Evolutionary conservation across 1,140 invertebrate species (phyloP).

Genomic region (Magallana ariakensis): DNA sequence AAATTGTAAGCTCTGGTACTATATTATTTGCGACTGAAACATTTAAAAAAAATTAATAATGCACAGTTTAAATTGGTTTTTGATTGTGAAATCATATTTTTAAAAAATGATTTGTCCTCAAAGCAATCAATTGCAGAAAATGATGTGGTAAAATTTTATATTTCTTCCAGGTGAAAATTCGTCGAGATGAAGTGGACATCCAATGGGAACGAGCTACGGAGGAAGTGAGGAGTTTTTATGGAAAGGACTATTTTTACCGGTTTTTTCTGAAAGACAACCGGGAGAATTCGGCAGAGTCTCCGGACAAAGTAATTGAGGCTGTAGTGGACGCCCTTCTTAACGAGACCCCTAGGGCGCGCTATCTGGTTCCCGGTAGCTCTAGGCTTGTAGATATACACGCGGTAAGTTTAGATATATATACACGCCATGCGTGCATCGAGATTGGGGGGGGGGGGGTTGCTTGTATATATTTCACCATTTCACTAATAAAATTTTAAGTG

Average conservation of each 20-base stretch:
- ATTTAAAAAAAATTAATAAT: too few species aligned
- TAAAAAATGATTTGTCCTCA: too few species aligned
- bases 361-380: constrained; percentile 27
- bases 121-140: too few species aligned
- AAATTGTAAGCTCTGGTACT: too few species aligned
- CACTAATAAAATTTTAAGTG: too few species aligned
- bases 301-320: constrained; percentile 56
- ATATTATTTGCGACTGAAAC: too few species aligned
- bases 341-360: constrained; percentile 32
- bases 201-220: constrained; percentile 46
- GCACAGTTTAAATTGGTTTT: too few species aligned
- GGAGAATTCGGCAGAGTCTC: constrained; percentile 32
- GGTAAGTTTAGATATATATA: not conserved
- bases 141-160: too few species aligned
- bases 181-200: constrained; percentile 37
- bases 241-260: constrained; percentile 45
- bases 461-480: too few species aligned
- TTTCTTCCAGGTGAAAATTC: not conserved
- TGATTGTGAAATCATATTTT: too few species aligned
- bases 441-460: not conserved
- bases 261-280: constrained; percentile 29
- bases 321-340: constrained; percentile 50
- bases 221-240: constrained; percentile 54
- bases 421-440: not conserved
- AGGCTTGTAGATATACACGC: constrained; percentile 10